Evolutionary conservation across 23 tunicate genomes (phyloP), one percentile per base, ranked within the genome.

Genomic region (Halocynthia roretzi): DNA sequence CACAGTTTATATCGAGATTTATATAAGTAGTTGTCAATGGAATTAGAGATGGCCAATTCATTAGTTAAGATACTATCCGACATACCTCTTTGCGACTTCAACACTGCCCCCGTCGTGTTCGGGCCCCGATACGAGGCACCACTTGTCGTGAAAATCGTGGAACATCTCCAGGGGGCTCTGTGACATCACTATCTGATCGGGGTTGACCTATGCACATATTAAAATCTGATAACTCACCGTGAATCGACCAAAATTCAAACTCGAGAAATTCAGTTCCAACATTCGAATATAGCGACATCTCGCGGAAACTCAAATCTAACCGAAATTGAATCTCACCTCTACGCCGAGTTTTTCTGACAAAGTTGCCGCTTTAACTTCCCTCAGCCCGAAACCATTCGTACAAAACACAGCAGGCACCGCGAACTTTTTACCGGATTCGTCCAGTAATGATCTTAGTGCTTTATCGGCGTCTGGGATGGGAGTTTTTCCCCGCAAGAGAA

Each of bases 111-210:
- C 98, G 73, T 87, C 98, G 53, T 93, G 98, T 56, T 87, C 93
- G 10, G 98, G 98, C 17, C 98, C 98, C 0, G 92, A 87, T 6
- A 93, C 88, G 51, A 93, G 84, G 48, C 91, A 87, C 85, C 85
- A 79, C 69, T 93, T 93, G 80, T 93, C 93, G 73, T 93, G 98
- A 53, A 76, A 87, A 31, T 93, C 88, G 70, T 82, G 85, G 54
- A 93, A 87, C 88, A 83, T 83, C 64, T 87, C 93, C 60, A 93
- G 73, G 4, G 98, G 98, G 12, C 83, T 82, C 53, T 93, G 98
- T 8, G 93, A 86, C 98, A 93, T 93, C 73, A 93, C 92, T 21
- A 93, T 77, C 61, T 86, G 97, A 61, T 91, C 91, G 54, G 96
- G 96, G 53, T 87, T 76, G 22, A 87, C 82, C 90, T 85, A 71